Evolutionary conservation across 2,113 vertebrate species (phyloP).

Genomic region (Cryptomyrus ogoouensis): DNA sequence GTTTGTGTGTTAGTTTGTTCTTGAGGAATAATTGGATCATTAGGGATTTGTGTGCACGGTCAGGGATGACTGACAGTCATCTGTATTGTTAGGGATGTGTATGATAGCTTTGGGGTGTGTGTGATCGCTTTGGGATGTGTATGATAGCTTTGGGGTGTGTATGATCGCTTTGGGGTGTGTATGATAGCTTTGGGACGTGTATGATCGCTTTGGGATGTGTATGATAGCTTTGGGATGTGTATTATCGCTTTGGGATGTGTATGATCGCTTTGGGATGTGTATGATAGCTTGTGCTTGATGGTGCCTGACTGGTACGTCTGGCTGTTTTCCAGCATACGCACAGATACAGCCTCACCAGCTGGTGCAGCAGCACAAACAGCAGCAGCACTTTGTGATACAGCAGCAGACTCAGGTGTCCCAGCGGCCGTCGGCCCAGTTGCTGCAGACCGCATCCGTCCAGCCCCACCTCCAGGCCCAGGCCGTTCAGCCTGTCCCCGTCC

Average conservation of each 20-base stretch:
- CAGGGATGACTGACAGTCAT: neutral
- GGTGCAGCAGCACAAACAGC: conserved; percentile 63
- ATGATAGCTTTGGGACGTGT: neutral
- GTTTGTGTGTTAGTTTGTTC: neutral
- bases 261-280: neutral
- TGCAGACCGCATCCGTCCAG: conserved; percentile 62
- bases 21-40: neutral
- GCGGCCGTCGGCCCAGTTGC: conserved; percentile 53
- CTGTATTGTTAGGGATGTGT: neutral
- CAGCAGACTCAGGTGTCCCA: conserved; percentile 58
- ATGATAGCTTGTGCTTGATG: neutral
- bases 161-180: too few relatives aligned
- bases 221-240: too few relatives aligned
- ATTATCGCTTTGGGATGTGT: too few relatives aligned
- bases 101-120: too few relatives aligned
- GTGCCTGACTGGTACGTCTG: neutral
- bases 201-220: neutral
- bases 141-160: too few relatives aligned
- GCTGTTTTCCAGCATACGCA: conserved; percentile 65
- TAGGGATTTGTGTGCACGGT: neutral
- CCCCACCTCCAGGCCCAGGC: conserved; percentile 55
- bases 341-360: conserved; percentile 80
- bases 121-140: too few relatives aligned
- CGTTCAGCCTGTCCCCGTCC: conserved; percentile 43
- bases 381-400: conserved; percentile 73